Evolutionary conservation across 2,888 invertebrate genomes (phyloP), one percentile per base, ranked within the genome.

Genomic region (Drosophila incognita): DNA sequence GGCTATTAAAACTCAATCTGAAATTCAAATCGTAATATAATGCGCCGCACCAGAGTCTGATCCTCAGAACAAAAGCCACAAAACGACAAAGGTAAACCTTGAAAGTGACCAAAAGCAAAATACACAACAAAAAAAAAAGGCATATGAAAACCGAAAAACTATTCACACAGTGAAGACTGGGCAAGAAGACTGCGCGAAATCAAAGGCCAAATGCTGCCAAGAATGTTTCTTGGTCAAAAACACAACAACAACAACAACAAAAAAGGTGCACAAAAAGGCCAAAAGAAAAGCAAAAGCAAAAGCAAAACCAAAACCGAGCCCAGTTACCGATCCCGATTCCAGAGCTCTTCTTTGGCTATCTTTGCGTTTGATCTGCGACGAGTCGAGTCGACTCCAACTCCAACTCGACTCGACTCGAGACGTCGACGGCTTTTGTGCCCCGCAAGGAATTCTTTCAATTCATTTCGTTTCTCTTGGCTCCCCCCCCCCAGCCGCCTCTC

Each of bases 1-100:
- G 84, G 90, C 90, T 83, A 90, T 88, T 88, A 87, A 87, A 88
- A 83, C 90, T 90, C 87, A 87, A 87, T 87, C 87, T 90, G 90
- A 87, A 87, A 86, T 90, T 87, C 87, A 87, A 87, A 87, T 87
- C 87, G 87, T 67, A 81, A 86, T 88, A 78, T 81, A 80, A 83
- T 83, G 87, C 81, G 80, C 29, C 60, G 59, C 46, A 24, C 46
- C 46, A 46, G 46, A 46, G 62, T 57, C 51, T 54, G 74, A 54
- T 56, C 65, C 60, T 49, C 68, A 67, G 72, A 79, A 77, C 86
- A 85, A 85, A 83, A 73, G 71, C 87, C 70, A 36, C 70, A 36
- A n/a, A 72, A 68, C 67, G 71, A 81, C 83, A 69, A 74, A 69
- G 69, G n/a, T 64, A 51, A 79, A 76, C 81, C 81, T 80, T 77